A percentile compares a stretch with the other conserved stretches of the same genome.
Conservation (phyloP, 2,113 vertebrate species). For the Corythornis vintsioides region DNA sequence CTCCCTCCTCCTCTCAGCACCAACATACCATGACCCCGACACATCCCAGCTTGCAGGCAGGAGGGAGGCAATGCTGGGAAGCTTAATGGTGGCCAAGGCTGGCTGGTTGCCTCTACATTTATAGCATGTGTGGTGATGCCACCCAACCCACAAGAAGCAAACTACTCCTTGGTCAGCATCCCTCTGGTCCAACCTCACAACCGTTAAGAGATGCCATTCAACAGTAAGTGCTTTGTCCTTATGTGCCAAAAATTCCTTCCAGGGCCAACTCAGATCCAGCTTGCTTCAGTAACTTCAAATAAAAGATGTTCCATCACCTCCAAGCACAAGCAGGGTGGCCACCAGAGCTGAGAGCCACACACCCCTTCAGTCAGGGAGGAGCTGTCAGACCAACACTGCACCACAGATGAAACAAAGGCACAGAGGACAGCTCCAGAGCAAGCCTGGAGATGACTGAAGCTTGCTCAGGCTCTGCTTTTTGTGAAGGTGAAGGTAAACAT, state of each 20-base stretch:
- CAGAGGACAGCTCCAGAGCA: neutral
- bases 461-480: neutral
- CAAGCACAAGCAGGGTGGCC: neutral
- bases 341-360: neutral
- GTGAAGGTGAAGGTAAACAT: neutral
- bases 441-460: neutral
- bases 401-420: fast-evolving
- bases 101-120: neutral
- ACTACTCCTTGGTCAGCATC: neutral
- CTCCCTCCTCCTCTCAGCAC: neutral
- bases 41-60: fast-evolving
- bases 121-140: fast-evolving
- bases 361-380: neutral
- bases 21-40: fast-evolving
- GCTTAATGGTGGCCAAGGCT: neutral
- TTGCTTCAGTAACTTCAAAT: neutral
- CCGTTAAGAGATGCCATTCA: neutral
- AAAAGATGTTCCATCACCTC: neutral
- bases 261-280: neutral
- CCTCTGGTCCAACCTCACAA: neutral
- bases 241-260: neutral
- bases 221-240: neutral
- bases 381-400: fast-evolving
- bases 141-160: neutral
- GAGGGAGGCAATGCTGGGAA: neutral